Evolutionary conservation across 2,888 invertebrate genomes (phyloP), one percentile per base, ranked within the genome.

Genomic region (Lasioglossum vierecki): DNA sequence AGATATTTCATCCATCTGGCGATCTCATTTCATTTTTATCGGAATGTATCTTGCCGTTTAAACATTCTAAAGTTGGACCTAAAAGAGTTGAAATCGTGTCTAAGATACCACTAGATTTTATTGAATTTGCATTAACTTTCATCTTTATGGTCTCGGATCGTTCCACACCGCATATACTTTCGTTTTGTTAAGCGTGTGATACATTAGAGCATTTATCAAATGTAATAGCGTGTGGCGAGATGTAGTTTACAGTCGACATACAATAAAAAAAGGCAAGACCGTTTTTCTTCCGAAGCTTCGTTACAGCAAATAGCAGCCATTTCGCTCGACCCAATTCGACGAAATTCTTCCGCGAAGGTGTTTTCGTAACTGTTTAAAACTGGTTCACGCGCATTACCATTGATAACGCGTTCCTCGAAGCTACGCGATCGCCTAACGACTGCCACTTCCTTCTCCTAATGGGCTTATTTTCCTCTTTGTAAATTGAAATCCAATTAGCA

Each of bases 401-500:
- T 26, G 78, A 78, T 78, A 78, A 78, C 41, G n/a, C 11, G 26
- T 22, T 15, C 26, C 53, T 39, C 26, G 18, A 66, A 63, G 63
- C 41, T 6, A 46, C 35, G 44, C 22, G 60, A 15, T n/a, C 13
- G 30, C 5, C 15, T 63, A 66, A 63, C 44, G 71, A 44, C n/a
- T 44, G 15, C 44, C n/a, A n/a, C 44, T 44, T 30, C 30, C 35
- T 44, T 6, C 8, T 2, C 13, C 22, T 44, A 44, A 57, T 30
- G 71, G 57, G 53, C 30, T 39, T 60, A 44, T 79, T 53, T 46
- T 72, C 63, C 26, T 6, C 22, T 5, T 39, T 44, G 60, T 15
- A 30, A 72, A 72, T 75, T 41, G 66, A 76, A 76, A 44, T 76
- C 53, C 68, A 68, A 75, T 80, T 76, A 80, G 68, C 53, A 11